Evolutionary conservation across 2,797 vertebrate genomes (phyloP).

Genomic region (Tangara arthus): DNA sequence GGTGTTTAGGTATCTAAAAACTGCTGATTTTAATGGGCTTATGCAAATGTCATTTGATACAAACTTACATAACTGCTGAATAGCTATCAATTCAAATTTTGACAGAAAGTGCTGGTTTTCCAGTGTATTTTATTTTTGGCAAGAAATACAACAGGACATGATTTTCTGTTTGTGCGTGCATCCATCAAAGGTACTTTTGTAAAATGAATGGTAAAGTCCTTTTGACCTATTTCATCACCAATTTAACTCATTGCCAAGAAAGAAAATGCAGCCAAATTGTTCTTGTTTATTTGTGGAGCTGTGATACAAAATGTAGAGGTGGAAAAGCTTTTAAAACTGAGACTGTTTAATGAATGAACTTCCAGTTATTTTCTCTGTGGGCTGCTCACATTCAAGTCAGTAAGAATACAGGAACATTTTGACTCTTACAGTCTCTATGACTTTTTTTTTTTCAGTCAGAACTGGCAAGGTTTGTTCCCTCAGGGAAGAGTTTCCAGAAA

Average conservation of each 20-base stretch:
- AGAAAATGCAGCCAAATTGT: neutral
- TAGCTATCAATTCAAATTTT: neutral
- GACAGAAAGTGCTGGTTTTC: neutral
- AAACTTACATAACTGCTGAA: neutral
- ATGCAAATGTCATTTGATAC: neutral
- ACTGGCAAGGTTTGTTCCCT: neutral
- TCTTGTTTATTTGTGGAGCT: neutral
- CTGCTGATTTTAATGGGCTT: neutral
- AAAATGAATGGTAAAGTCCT: conserved; percentile 2
- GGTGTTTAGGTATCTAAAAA: neutral
- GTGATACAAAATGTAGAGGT: neutral
- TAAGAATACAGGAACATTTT: neutral
- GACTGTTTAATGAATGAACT: neutral
- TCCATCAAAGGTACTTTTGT: conserved; percentile 27
- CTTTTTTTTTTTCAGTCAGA: neutral
- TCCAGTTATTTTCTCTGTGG: neutral
- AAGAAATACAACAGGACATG: conserved; percentile 1
- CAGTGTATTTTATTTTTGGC: neutral
- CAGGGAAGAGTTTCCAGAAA: neutral
- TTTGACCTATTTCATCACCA: conserved; percentile 18
- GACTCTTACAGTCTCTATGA: neutral
- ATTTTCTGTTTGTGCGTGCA: neutral
- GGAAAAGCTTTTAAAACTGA: neutral
- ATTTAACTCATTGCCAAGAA: neutral
- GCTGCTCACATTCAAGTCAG: neutral